Evolutionary conservation across 2,888 invertebrate species (phyloP).

Genomic region (Nipponacmea schrenckii): DNA sequence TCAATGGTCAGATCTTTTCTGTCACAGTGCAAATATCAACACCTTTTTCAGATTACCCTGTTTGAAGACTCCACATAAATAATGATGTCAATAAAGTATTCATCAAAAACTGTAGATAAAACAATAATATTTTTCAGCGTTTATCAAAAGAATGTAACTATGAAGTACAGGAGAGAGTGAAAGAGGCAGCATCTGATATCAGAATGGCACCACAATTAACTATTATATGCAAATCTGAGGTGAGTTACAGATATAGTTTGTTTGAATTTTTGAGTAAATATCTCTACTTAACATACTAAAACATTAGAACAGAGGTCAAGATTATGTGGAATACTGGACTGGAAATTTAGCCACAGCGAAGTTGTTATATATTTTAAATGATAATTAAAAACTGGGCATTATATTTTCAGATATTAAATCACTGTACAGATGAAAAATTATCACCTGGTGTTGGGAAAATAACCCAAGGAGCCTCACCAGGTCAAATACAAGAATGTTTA

Average conservation of each 20-base stretch:
- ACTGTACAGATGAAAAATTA: conserved; percentile 42
- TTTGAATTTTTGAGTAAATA: conserved; percentile 6
- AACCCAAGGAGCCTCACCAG: background rate
- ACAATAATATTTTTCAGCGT: conserved; percentile 35
- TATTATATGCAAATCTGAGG: conserved; percentile 79
- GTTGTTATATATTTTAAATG: no score
- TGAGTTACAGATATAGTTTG: conserved; percentile 52
- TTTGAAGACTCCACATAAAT: no score
- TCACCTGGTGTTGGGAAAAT: conserved; percentile 52
- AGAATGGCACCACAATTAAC: conserved; percentile 88
- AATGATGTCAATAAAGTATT: no score
- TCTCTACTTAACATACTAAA: background rate
- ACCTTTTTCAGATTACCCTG: no score
- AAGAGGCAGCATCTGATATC: conserved; percentile 90
- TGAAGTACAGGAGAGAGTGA: conserved; percentile 83
- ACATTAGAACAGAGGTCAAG: no score
- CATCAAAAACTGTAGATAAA: no score
- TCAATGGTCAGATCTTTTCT: no score
- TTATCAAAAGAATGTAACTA: conserved; percentile 82
- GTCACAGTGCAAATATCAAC: no score
- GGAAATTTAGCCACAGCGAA: no score
- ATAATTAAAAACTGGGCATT: background rate
- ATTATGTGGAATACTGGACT: no score
- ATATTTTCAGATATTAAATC: conserved; percentile 40
- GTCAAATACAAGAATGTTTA: conserved; percentile 78